phyloP scores from a whole-genome alignment of 2,888 invertebrate genomes.

The Drosophila demipolita region DNA sequence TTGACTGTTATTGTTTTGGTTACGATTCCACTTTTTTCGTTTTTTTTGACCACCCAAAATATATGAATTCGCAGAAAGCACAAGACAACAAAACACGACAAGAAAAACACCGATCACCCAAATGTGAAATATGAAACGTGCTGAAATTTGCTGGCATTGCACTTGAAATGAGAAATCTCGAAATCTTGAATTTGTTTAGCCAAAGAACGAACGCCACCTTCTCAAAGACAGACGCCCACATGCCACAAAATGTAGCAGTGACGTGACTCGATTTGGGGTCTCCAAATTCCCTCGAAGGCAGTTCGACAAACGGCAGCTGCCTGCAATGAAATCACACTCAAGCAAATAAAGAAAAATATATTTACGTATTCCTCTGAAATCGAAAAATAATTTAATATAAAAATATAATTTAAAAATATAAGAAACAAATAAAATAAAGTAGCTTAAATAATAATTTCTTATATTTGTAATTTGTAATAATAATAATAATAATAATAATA shows the following conservation, averaged over 20 bases:
- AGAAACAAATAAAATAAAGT: too few species aligned
- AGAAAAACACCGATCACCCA: slow-evolving; percentile 5
- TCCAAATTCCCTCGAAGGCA: neutral
- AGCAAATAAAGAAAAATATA: neutral
- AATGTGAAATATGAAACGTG: slow-evolving; percentile 69
- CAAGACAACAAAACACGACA: slow-evolving; percentile 58
- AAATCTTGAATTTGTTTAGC: slow-evolving; percentile 28
- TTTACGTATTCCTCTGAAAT: too few species aligned
- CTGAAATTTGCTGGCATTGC: slow-evolving; percentile 70
- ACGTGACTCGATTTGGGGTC: slow-evolving; percentile 35
- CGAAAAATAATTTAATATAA: too few species aligned
- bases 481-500: too few species aligned
- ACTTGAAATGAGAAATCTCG: slow-evolving; percentile 34
- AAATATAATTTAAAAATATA: too few species aligned
- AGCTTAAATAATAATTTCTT: too few species aligned
- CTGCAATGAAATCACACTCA: slow-evolving; percentile 53
- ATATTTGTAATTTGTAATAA: too few species aligned
- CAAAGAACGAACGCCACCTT: slow-evolving; percentile 39
- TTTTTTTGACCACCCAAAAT: slow-evolving; percentile 67
- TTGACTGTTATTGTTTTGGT: slow-evolving; percentile 30
- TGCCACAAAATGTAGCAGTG: slow-evolving; percentile 33
- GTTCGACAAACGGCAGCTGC: slow-evolving; percentile 43
- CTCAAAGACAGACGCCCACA: slow-evolving; percentile 60
- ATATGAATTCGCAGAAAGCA: slow-evolving; percentile 65
- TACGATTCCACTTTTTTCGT: neutral